Evolutionary conservation across 2,797 vertebrate species (phyloP), one percentile per base, ranked within the genome.

Genomic region (Todus mexicanus): DNA sequence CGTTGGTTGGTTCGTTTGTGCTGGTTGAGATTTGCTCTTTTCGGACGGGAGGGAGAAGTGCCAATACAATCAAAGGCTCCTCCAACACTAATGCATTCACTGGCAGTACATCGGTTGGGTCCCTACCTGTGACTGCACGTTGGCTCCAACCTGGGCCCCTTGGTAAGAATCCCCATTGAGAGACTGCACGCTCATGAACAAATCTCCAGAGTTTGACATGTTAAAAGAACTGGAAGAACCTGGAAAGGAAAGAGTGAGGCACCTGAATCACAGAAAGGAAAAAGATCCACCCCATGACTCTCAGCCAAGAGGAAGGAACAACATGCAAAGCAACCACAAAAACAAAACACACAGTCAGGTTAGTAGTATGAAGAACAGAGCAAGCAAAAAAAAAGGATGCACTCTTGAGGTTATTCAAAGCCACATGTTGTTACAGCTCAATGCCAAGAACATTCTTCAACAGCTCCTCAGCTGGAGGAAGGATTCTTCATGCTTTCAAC

Each of bases 151-250:
- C 98, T 99, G 99, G 98, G 99, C 98, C 98, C 98, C 98, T 98
- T 99, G 99, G 98, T 99, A 99, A 95, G 99, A 99, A 98, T 99
- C 99, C 98, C 99, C 99, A 98, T 99, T 99, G 98, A 99, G 99
- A 98, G 99, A 99, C 98, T 99, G 99, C 98, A 99, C 98, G 98
- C 98, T 99, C 99, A 99, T 99, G 98, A 99, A 99, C 98, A 99
- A 98, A 98, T 99, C 99, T 98, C 99, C 99, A 98, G 99, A 99
- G 98, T 99, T 99, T 98, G 99, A 99, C 99, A 99, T 99, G 98
- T 99, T 99, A 99, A 99, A 99, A 98, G 99, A 99, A 98, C 98
- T 99, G 97, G 98, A 99, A 98, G 99, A 99, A 99, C 99, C 99
- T 99, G 98, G 97, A 98, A 98, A 98, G 98, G 98, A 98, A 98